Conservation (phyloP, 2,113 vertebrate species). For the Ifrita kowaldi region DNA sequence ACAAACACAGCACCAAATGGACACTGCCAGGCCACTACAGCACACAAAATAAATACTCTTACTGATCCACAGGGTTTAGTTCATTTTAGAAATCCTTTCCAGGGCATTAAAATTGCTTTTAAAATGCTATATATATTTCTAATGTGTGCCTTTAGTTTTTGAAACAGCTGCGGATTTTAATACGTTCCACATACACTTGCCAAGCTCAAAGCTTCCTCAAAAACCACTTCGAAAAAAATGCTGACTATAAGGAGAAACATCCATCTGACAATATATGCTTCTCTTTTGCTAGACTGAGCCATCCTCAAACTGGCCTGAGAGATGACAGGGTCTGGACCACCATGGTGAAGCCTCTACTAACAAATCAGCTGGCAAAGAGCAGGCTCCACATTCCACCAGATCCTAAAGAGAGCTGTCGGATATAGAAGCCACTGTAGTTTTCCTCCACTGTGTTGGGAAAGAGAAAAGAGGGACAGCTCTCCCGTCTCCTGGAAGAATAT, state of each 20-base stretch:
- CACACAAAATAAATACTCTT: conserved; percentile 3
- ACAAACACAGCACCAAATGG: not conserved
- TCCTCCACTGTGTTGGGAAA: not conserved
- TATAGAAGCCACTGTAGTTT: not conserved
- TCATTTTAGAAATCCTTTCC: not conserved
- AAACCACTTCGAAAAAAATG: conserved; percentile 14
- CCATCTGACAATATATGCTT: not conserved
- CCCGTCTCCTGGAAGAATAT: not conserved
- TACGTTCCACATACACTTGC: not conserved
- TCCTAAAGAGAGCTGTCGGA: rapidly evolving
- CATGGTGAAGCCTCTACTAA: not conserved
- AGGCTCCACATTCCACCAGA: not conserved
- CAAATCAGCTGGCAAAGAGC: not conserved
- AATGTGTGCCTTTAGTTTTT: not conserved
- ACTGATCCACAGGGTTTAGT: not conserved
- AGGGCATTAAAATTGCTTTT: conserved; percentile 5
- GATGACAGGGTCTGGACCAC: not conserved
- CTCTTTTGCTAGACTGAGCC: not conserved
- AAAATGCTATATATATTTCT: conserved; percentile 35
- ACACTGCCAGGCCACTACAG: not conserved
- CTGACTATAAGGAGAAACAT: conserved; percentile 29
- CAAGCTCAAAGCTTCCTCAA: conserved; percentile 36
- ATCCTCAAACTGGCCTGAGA: not conserved
- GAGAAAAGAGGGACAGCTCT: not conserved
- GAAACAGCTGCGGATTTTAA: conserved; percentile 31